Base-by-base conservation (phyloP, 2,888 invertebrate species). In the Phyllotreta striolata region DNA sequence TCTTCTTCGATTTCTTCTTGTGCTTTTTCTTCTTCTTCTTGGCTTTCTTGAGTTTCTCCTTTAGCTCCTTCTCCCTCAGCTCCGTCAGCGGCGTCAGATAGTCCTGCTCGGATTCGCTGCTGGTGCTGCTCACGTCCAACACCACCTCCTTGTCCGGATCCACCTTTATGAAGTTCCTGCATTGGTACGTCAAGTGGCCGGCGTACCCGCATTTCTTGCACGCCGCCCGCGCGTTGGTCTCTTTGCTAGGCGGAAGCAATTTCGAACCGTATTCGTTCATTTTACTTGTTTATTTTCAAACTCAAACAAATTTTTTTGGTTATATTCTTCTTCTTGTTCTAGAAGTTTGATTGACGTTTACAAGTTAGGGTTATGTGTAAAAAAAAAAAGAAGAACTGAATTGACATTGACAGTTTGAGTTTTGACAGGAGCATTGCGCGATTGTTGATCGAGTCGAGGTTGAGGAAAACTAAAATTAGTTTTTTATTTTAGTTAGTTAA, bases 181-280 rank as follows among this genome's bases (percentile, higher is more conserved):
- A 98, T 79, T 98, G 97, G 81, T 92, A 97, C 9, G 98, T 97
- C 74, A 98, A 85, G 81, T 98, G 97, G 1, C 97, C 97, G 66
- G 95, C 93, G 82, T 96, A 96, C 71, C 97, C 96, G 84, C 96
- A 97, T 82, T 95, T 96, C 80, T 93, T 95, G 79, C 96, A 96
- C 0, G 96, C 93, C 13, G 94, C 91, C 49, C 94, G 84, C n/a
- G 89, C 84, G 35, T 87, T 86, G 3, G 63, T 63, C 79, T 93
- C 92, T 69, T 90, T 91, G 77, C 84, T 84, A 13, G 80, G 80
- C 1, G 86, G 86, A 47, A 86, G 80, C 35, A 87, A 73, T 64
- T 84, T 81, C 0, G 86, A 83, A 7, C 74, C 79, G 67, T 81
- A 81, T 66, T 77, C 77, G 51, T 77, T 78, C 70, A 70, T 69